Evolutionary conservation across 2,888 invertebrate genomes (phyloP).

Genomic region (Cordilura impudica): DNA sequence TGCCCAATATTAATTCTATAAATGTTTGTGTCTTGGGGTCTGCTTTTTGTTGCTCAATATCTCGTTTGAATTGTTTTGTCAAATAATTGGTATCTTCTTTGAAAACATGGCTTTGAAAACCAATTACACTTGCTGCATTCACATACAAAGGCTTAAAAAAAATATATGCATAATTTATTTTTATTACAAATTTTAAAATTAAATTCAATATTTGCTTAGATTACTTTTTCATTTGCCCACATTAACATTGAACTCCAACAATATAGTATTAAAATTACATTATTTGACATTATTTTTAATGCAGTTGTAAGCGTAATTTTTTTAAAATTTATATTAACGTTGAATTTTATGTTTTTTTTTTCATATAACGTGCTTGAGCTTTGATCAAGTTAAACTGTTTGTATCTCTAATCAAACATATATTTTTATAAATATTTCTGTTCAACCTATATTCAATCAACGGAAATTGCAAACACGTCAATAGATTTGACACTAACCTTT

Average conservation of each 20-base stretch:
- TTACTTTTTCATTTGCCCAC: constrained; percentile 26
- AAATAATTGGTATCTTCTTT: constrained; percentile 1
- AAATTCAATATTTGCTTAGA: neutral
- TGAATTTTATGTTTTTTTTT: neutral
- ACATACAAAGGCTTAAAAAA: constrained; percentile 24
- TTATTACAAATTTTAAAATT: neutral
- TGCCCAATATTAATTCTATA: constrained; percentile 64
- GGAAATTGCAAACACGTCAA: constrained; percentile 39
- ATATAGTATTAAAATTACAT: neutral
- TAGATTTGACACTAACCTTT: constrained; percentile 50
- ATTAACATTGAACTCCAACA: constrained; percentile 33
- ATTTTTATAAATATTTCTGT: constrained; percentile 18
- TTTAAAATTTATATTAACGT: neutral
- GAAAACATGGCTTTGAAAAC: neutral
- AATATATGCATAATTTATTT: neutral
- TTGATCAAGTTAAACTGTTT: constrained; percentile 30
- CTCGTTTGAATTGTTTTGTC: constrained; percentile 10
- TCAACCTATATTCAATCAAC: constrained; percentile 17
- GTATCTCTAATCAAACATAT: neutral
- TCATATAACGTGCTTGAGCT: neutral
- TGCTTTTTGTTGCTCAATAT: constrained; percentile 8
- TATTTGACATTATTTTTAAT: constrained; percentile 10
- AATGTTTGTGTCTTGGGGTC: constrained; percentile 54
- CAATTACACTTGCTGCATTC: constrained; percentile 16
- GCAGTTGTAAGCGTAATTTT: neutral